Percentiles rank a stretch among this genome's conserved stretches.
These are phyloP conservation scores for Mythimna albipuncta DNA, from an alignment of 2,888 invertebrate genomes.

Conservation along the genomic window DNA sequence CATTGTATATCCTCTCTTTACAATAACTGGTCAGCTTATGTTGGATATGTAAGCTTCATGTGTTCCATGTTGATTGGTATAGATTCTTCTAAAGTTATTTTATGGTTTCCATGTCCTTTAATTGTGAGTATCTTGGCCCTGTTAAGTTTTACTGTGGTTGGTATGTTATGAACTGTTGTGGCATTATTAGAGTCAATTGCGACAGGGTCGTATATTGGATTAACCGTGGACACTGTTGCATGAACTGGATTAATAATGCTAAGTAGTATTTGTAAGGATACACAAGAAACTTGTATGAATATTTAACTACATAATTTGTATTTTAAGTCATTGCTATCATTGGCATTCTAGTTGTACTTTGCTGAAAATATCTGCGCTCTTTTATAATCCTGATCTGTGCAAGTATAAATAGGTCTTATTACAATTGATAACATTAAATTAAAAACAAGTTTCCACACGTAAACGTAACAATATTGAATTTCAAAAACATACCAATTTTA, in stretches of 20 bases:
- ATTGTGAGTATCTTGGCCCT: constrained; percentile 26
- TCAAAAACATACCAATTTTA: neutral
- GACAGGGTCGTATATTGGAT: neutral
- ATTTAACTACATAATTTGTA: neutral
- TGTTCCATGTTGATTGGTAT: constrained; percentile 25
- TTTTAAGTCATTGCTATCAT: neutral
- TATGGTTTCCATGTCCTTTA: constrained; percentile 50
- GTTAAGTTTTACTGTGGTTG: constrained; percentile 27
- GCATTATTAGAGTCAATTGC: constrained; percentile 22
- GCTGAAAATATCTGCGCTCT: neutral
- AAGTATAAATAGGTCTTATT: neutral
- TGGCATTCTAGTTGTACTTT: neutral
- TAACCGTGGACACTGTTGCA: neutral
- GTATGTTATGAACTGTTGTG: constrained; percentile 5
- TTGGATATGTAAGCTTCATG: constrained; percentile 10
- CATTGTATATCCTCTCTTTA: neutral
- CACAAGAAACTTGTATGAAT: too few species aligned
- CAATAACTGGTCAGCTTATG: neutral
- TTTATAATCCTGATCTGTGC: neutral
- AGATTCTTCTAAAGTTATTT: constrained; percentile 35
- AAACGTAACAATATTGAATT: too few species aligned
- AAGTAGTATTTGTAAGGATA: neutral
- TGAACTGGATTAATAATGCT: neutral
- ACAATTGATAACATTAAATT: too few species aligned
- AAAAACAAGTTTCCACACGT: too few species aligned